These are phyloP conservation scores for Shargacucullia verbasci DNA, from an alignment of 2,888 invertebrate species.

Conservation along the genomic window DNA sequence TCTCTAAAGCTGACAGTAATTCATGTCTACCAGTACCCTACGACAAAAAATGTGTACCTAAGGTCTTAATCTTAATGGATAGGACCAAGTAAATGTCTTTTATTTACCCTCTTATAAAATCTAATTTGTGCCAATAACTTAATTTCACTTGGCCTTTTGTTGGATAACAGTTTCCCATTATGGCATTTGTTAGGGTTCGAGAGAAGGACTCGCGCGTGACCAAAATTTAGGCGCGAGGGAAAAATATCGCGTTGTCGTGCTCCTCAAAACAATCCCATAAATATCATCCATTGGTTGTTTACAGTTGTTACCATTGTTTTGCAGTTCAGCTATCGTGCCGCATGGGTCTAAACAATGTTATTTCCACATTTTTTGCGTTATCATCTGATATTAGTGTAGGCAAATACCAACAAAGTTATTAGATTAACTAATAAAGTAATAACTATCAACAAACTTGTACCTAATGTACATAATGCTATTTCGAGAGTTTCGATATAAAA, in stretches of 20 bases:
- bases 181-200: constrained; percentile 55
- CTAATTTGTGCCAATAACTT: constrained; percentile 55
- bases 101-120: constrained; percentile 54
- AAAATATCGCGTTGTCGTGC: constrained; percentile 66
- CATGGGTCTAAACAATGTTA: constrained; percentile 12
- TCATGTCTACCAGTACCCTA: constrained; percentile 19
- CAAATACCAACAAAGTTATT: too few relatives aligned
- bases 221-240: constrained; percentile 65
- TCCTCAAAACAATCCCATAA: constrained; percentile 77
- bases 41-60: constrained; percentile 16
- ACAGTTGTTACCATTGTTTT: constrained; percentile 66
- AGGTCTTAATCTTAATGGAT: constrained; percentile 14
- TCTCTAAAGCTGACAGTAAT: constrained; percentile 29
- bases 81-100: constrained; percentile 36
- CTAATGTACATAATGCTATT: too few relatives aligned
- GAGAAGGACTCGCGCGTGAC: constrained; percentile 64
- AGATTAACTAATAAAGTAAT: too few relatives aligned
- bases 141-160: constrained; percentile 58
- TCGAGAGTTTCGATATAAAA: too few relatives aligned
- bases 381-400: constrained; percentile 6
- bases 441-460: too few relatives aligned
- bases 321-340: constrained; percentile 47
- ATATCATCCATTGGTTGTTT: constrained; percentile 69
- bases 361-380: constrained; percentile 4
- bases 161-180: constrained; percentile 58